A percentile compares a stretch with the other conserved stretches of the same genome.
Conservation (phyloP, 2,113 vertebrate species). For the Zosterops lateralis region DNA sequence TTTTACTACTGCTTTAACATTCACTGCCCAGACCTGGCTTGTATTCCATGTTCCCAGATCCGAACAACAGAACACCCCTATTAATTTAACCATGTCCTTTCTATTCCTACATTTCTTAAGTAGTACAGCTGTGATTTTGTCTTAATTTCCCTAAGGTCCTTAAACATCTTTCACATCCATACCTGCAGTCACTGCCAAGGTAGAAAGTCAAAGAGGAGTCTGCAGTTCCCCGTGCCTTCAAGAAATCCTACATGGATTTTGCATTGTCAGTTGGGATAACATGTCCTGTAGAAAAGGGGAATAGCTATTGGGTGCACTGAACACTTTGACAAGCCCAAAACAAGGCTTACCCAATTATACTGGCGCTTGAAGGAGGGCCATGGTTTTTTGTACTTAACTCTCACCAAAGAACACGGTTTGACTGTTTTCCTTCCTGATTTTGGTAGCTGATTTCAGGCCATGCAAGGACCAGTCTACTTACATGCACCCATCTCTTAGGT, state of each 20-base stretch:
- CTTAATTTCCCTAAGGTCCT: conserved; percentile 32
- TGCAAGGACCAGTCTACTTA: background rate
- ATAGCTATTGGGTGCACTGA: background rate
- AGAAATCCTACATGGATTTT: background rate
- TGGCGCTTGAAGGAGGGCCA: background rate
- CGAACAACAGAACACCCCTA: conserved; percentile 53
- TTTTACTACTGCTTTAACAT: conserved; percentile 68
- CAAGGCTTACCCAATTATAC: background rate
- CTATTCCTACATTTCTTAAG: conserved; percentile 35
- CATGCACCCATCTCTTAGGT: background rate
- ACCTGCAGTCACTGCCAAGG: background rate
- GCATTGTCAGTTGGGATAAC: background rate
- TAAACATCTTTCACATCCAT: background rate
- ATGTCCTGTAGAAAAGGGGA: background rate
- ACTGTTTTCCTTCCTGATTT: background rate
- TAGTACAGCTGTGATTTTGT: conserved; percentile 46
- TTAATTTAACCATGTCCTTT: conserved; percentile 61
- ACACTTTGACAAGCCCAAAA: background rate
- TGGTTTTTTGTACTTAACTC: accelerated
- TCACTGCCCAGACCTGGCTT: conserved; percentile 58
- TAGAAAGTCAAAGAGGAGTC: background rate
- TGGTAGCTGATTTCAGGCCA: background rate
- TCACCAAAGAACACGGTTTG: background rate
- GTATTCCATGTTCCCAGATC: conserved; percentile 59
- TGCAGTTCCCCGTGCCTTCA: background rate